phyloP scores from a whole-genome alignment of 2,888 invertebrate species.

The Pterostichus madidus region DNA sequence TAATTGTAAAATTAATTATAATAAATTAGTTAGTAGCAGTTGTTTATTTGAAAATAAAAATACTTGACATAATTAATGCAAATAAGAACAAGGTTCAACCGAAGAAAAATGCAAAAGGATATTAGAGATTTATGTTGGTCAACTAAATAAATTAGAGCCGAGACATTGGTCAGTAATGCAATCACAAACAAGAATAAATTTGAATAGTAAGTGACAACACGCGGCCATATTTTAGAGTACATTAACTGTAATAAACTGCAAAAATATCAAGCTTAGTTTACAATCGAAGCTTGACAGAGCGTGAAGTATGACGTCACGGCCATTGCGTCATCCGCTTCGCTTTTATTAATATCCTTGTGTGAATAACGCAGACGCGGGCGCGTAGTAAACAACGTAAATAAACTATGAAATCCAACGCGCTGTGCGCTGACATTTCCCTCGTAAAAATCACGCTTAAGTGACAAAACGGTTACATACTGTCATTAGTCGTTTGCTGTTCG shows the following conservation, averaged over 20 bases:
- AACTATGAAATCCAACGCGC: slow-evolving; percentile 16
- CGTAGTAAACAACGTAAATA: slow-evolving; percentile 55
- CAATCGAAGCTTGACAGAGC: slow-evolving; percentile 46
- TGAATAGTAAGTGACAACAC: slow-evolving; percentile 44
- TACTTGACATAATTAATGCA: too few species aligned
- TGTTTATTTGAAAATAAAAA: too few species aligned
- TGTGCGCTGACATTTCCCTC: slow-evolving; percentile 51
- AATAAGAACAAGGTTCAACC: too few species aligned
- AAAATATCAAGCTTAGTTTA: slow-evolving; percentile 32
- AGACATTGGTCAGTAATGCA: neutral
- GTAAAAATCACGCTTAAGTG: slow-evolving; percentile 48
- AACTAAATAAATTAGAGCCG: neutral
- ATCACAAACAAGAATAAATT: slow-evolving; percentile 35
- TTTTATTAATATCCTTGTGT: slow-evolving; percentile 51
- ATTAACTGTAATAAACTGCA: slow-evolving; percentile 46
- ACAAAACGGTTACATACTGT: slow-evolving; percentile 46
- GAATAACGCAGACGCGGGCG: neutral
- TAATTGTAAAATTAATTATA: too few species aligned
- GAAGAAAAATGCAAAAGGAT: too few species aligned
- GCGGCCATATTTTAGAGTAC: slow-evolving; percentile 19
- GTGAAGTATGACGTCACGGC: slow-evolving; percentile 55
- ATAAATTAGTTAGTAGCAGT: too few species aligned
- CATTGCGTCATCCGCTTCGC: slow-evolving; percentile 54
- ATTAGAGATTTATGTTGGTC: too few species aligned
- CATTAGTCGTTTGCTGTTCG: slow-evolving; percentile 12